Base-by-base conservation (phyloP, 2,113 vertebrate genomes). In the Peromyscus polionotus region DNA sequence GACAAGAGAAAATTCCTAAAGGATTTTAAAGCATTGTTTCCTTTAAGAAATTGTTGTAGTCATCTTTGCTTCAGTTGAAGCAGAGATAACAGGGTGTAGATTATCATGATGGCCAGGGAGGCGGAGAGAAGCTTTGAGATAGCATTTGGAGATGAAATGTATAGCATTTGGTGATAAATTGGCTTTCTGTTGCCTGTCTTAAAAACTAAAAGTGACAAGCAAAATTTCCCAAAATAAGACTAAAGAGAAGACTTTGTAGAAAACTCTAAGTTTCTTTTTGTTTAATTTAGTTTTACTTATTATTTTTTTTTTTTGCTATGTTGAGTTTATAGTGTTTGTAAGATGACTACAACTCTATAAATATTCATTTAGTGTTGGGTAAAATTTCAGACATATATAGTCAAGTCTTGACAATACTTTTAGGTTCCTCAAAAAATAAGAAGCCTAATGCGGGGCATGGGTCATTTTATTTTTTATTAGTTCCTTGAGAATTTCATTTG, bases 341-440 rank as follows among this genome's bases (percentile, higher is more conserved):
- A 97, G 65, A 85, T 11, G 88, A 22, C 8, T 73, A 54, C 7
- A 80, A 59, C 13, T 86, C 67, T 92, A 75, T 75, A 93, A 77
- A 85, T 92, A 89, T 68, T 91, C 86, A 89, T 48, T 95, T 93
- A 92, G 73, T 70, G 59, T 72, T 95, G 51, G 31, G 13, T 85
- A 73, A 59, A 89, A 54, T n/a, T 63, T 48, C 67, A 89, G 28
- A 72, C 12, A 89, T 85, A 36, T 54, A 36, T 61, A 86, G 76
- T 88, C 67, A 75, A 51, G 22, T 76, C 76, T 88, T 72, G 42
- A 79, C 93, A 72, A 81, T 83, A 70, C 20, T 88, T 94, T 63
- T 70, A 39, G 5, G 3, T 92, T 96, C 90, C n/a, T 5, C 36
- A 77, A 28, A 28, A 65, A 48, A 57, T 33, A 42, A 36, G 4